Base-by-base conservation (phyloP, 2,113 vertebrate genomes). In the Nycticebus coucang region DNA sequence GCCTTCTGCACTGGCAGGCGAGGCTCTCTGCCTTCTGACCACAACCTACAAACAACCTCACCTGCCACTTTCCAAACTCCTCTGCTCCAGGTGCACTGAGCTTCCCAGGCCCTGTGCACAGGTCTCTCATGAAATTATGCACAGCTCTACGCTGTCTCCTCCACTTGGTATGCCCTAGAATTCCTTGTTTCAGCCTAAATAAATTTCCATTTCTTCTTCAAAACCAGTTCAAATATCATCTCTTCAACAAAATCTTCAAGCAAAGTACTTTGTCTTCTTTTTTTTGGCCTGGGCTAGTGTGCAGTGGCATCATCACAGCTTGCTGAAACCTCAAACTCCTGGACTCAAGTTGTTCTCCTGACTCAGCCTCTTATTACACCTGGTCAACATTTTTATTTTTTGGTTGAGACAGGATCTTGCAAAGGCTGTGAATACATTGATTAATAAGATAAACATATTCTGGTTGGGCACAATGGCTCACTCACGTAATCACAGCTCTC, bases 401-500 rank as follows among this genome's bases (percentile, higher is more conserved):
- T 62, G 6, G 24, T 62, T 24, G 60, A 62, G 24, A 62, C 24
- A 62, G 60, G 60, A 50, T 50, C 80, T 75, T 75, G 24, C 53
- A 79, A 59, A 64, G 50, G 53, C 64, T 89, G 24, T 90, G 71
- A 92, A 57, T 57, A 84, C 8, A 74, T 22, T 57, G 35, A 83
- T 74, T 24, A 89, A 22, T 60, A 94, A 71, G 57, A 91, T n/a
- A 94, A 59, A 94, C 19, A 89, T 21, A 41, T 35, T 86, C 79
- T 93, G 45, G 45, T 50, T 50, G 45, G 45, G 45, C 45, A 50
- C 45, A 50, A 50, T 9, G 45, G 45, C 45, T 50, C 10, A 50
- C 45, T 9, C 45, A 8, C 9, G 45, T 50, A 50, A 50, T 50
- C 45, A 1, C 8, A 50, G 45, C 45, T 50, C 45, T 50, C 45